These are phyloP conservation scores for Australoheros facetus DNA, from an alignment of 2,797 vertebrate species.

Conservation along the genomic window DNA sequence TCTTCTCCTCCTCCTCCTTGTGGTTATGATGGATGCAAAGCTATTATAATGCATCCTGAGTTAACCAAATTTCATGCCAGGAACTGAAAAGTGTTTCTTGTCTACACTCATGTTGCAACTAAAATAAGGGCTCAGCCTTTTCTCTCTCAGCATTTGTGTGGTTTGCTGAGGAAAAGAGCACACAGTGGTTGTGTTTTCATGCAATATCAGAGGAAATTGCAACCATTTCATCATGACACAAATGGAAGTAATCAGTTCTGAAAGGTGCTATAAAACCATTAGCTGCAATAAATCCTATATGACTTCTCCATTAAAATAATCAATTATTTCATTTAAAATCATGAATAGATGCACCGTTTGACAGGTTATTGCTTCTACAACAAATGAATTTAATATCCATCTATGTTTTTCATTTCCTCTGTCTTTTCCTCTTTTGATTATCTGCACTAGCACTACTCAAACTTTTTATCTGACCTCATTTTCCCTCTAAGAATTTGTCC, in stretches of 20 bases:
- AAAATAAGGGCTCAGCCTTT: no score
- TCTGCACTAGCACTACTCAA: neutral
- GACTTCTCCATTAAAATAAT: constrained; percentile 43
- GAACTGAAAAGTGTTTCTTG: no score
- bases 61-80: no score
- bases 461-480: no score
- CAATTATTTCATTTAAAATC: constrained; percentile 40
- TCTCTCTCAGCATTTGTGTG: no score
- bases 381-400: constrained; percentile 52
- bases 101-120: no score
- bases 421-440: constrained; percentile 33
- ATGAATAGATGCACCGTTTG: neutral
- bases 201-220: neutral
- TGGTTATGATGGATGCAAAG: no score
- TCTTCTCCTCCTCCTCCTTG: no score
- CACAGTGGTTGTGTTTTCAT: neutral
- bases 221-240: constrained; percentile 13
- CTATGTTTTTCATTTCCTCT: constrained; percentile 42
- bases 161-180: neutral
- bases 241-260: neutral
- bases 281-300: constrained; percentile 7
- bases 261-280: constrained; percentile 11
- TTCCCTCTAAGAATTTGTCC: no score
- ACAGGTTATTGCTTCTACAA: constrained; percentile 32
- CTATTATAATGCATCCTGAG: no score